phyloP scores from a whole-genome alignment of 92 coral and sea anemone species.

The Montipora capitata region DNA sequence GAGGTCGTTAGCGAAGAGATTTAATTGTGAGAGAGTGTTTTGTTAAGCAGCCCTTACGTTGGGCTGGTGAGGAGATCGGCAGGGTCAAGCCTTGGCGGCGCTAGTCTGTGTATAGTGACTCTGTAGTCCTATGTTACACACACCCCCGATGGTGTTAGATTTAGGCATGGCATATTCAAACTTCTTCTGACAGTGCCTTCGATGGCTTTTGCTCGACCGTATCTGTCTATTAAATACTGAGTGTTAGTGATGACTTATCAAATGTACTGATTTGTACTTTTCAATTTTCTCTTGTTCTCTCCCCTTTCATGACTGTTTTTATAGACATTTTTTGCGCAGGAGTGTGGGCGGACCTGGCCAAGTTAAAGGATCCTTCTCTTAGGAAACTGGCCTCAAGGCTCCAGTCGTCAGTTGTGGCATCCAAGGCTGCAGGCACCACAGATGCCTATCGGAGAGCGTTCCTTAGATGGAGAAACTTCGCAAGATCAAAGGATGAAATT shows the following conservation, averaged over 20 bases:
- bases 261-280: neutral
- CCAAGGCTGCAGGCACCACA: conserved; percentile 52
- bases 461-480: conserved; percentile 38
- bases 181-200: too few relatives aligned
- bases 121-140: too few relatives aligned
- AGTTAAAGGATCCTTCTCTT: too few relatives aligned
- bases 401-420: conserved; percentile 47
- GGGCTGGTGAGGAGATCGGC: too few relatives aligned
- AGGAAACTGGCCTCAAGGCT: too few relatives aligned
- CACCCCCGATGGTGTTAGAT: too few relatives aligned
- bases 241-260: neutral
- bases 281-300: neutral
- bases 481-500: neutral
- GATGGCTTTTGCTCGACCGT: neutral
- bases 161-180: too few relatives aligned
- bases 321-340: neutral
- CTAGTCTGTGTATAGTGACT: too few relatives aligned
- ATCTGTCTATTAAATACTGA: neutral
- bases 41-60: too few relatives aligned
- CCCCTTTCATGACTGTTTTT: neutral
- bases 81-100: too few relatives aligned
- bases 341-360: neutral
- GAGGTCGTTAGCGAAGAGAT: too few relatives aligned
- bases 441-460: conserved; percentile 64
- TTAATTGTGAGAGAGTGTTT: too few relatives aligned